Percentiles rank a stretch among this genome's conserved stretches.
These are phyloP conservation scores for Drosophila paulistorum DNA, from an alignment of 1,140 invertebrate species.

Conservation along the genomic window DNA sequence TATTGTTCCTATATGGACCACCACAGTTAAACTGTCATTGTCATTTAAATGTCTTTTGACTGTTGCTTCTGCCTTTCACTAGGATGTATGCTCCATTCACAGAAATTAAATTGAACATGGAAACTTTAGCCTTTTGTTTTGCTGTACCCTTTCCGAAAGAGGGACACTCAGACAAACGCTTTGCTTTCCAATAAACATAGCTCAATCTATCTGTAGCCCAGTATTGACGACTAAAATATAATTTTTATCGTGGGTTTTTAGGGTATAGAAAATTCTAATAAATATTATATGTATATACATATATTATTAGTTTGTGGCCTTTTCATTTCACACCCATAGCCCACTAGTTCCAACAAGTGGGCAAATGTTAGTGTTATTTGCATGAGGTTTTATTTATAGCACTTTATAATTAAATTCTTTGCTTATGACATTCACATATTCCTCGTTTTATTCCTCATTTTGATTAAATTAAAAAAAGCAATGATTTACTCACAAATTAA, in stretches of 20 bases:
- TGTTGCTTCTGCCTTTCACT: conserved; percentile 54
- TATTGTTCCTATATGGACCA: conserved; percentile 48
- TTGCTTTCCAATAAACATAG: too few relatives aligned
- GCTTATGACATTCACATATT: background rate
- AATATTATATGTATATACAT: too few relatives aligned
- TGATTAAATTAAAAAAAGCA: background rate
- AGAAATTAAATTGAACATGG: conserved; percentile 60
- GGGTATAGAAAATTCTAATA: background rate
- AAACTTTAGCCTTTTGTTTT: conserved; percentile 21
- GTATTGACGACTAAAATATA: too few relatives aligned
- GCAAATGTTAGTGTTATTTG: background rate
- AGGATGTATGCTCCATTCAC: conserved; percentile 34
- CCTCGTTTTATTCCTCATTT: background rate
- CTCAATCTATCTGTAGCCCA: too few relatives aligned
- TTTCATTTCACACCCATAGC: background rate
- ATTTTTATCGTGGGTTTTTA: background rate
- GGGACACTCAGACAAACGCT: too few relatives aligned
- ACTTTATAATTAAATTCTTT: conserved; percentile 10
- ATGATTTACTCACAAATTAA: background rate
- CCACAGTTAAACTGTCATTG: conserved; percentile 73
- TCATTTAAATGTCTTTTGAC: conserved; percentile 80
- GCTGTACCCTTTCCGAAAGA: background rate
- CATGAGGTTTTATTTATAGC: background rate
- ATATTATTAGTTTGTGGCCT: background rate
- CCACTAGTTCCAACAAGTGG: conserved; percentile 1